phyloP scores from a whole-genome alignment of 2,888 invertebrate genomes.

The Pedicia rivosa region DNA sequence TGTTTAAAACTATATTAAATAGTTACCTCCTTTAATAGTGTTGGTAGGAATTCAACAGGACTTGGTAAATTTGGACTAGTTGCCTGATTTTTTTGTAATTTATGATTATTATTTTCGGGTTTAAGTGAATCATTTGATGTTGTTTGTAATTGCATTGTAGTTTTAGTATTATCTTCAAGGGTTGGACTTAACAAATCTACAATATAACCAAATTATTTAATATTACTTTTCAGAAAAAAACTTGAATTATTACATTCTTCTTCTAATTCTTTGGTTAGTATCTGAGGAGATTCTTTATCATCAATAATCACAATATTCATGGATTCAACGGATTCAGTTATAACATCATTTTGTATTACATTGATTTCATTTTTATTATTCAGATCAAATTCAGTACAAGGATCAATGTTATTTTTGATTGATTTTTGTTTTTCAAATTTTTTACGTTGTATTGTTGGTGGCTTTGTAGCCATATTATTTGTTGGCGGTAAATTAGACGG shows the following conservation, averaged over 20 bases:
- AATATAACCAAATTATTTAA: too few species aligned
- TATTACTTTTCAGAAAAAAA: too few species aligned
- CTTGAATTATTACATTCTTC: too few species aligned
- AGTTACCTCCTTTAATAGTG: constrained; percentile 9
- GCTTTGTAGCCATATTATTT: constrained; percentile 4
- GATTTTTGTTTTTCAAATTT: constrained; percentile 8
- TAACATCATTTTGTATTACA: neutral
- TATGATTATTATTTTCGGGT: neutral
- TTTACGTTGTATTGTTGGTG: constrained; percentile 7
- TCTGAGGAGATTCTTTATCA: constrained; percentile 6
- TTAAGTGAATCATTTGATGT: constrained; percentile 8
- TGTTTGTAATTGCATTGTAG: too few species aligned
- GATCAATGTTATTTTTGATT: constrained; percentile 1
- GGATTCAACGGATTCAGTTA: constrained; percentile 1
- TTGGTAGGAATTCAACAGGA: constrained; percentile 11
- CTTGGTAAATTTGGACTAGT: constrained; percentile 31
- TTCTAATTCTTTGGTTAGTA: constrained; percentile 6
- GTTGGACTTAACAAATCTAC: too few species aligned
- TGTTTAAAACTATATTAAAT: too few species aligned
- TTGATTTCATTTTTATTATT: neutral
- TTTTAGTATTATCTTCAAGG: too few species aligned
- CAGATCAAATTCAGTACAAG: neutral
- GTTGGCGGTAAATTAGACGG: constrained; percentile 30
- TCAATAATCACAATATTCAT: constrained; percentile 4
- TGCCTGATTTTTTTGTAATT: constrained; percentile 29